Conservation (phyloP, 2,113 vertebrate species). For the Pycnonotus jocosus region DNA sequence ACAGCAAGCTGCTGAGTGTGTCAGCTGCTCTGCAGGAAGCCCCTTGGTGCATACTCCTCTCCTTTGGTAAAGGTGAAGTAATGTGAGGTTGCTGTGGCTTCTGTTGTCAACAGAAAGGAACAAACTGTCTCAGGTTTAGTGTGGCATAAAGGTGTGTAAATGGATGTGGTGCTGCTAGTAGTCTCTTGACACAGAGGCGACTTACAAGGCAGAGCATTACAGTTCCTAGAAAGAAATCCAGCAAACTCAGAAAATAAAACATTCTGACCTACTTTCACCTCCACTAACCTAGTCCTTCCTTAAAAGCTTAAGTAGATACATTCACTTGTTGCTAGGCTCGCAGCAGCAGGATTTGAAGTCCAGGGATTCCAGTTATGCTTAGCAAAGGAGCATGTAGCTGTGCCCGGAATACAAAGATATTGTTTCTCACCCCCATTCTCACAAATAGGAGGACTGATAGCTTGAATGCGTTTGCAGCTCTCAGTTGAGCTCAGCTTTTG, state of each 20-base stretch:
- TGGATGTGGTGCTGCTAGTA: background rate
- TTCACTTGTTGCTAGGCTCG: slow-evolving; percentile 28
- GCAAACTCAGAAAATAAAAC: slow-evolving; percentile 27
- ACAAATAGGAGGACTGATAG: background rate
- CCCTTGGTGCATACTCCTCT: background rate
- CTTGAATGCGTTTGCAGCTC: slow-evolving; percentile 4
- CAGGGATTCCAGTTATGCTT: background rate
- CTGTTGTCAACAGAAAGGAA: background rate
- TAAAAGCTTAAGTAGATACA: slow-evolving; percentile 4
- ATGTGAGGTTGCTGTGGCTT: background rate
- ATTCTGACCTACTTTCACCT: slow-evolving; percentile 11
- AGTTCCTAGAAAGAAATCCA: slow-evolving; percentile 30
- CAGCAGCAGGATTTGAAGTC: background rate
- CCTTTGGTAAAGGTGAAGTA: background rate
- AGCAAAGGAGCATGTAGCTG: background rate
- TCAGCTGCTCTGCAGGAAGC: background rate
- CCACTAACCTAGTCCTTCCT: slow-evolving; percentile 5
- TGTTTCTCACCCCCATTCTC: background rate
- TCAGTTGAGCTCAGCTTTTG: background rate
- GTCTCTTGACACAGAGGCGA: background rate
- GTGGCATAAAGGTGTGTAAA: background rate
- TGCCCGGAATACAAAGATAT: background rate
- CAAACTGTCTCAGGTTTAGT: background rate
- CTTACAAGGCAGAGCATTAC: background rate
- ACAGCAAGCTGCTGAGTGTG: background rate